These are phyloP conservation scores for Plotosus lineatus DNA, from an alignment of 2,113 vertebrate genomes.

Conservation along the genomic window DNA sequence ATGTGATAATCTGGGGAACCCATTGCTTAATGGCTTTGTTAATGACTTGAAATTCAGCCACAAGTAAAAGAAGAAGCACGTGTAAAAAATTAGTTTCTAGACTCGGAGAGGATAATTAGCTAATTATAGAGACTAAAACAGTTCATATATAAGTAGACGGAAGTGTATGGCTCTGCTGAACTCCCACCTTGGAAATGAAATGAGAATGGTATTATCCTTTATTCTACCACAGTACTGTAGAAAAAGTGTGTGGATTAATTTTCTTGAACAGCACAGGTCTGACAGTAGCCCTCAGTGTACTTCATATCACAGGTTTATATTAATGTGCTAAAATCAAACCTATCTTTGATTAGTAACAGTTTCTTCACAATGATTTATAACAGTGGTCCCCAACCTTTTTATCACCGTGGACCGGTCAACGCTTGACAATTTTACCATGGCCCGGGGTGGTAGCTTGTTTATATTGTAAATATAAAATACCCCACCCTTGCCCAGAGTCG, in stretches of 20 bases:
- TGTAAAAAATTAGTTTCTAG: neutral
- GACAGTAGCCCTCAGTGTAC: neutral
- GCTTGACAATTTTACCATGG: too few relatives aligned
- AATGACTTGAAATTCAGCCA: neutral
- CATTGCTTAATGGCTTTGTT: constrained; percentile 9
- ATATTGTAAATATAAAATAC: too few relatives aligned
- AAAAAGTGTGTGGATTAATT: neutral
- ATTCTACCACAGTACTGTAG: neutral
- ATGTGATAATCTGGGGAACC: neutral
- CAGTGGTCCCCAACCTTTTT: too few relatives aligned
- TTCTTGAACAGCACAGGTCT: neutral
- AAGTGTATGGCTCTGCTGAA: neutral
- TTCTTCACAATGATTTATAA: neutral
- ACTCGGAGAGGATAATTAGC: constrained; percentile 10
- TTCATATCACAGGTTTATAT: neutral
- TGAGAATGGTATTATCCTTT: constrained; percentile 1
- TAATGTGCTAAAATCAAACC: neutral
- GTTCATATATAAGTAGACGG: neutral
- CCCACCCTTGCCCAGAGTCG: too few relatives aligned
- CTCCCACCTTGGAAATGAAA: neutral
- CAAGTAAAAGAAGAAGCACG: neutral
- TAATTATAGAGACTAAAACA: constrained; percentile 11
- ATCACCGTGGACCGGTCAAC: too few relatives aligned
- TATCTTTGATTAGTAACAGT: neutral
- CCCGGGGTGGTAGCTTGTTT: too few relatives aligned